phyloP scores from a whole-genome alignment of 2,113 vertebrate species.

The Willisornis vidua region DNA sequence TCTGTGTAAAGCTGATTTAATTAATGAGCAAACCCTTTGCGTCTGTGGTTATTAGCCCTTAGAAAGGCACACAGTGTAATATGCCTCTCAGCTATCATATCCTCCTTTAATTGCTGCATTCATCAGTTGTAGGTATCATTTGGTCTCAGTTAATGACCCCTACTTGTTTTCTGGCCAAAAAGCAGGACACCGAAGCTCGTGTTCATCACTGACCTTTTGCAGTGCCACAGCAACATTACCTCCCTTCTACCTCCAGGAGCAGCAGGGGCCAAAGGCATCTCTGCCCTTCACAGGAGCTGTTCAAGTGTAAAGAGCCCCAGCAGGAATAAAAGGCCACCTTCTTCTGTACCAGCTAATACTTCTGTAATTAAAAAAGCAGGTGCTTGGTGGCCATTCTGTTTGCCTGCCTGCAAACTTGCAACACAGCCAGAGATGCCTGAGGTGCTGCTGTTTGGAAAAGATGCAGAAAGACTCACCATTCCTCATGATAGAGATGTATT shows the following conservation, averaged over 20 bases:
- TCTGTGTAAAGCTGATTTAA: not conserved
- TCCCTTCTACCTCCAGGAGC: not conserved
- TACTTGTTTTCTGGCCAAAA: not conserved
- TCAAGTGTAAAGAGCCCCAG: not conserved
- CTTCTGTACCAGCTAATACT: not conserved
- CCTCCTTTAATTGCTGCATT: not conserved
- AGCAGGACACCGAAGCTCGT: not conserved
- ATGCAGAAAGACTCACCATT: not conserved
- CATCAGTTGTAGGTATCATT: not conserved
- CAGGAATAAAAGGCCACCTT: not conserved
- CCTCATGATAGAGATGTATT: not conserved
- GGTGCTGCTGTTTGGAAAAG: not conserved
- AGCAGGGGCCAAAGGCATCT: not conserved
- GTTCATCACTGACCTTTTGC: not conserved
- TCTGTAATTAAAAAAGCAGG: constrained; percentile 4
- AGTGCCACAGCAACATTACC: not conserved
- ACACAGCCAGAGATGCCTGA: not conserved
- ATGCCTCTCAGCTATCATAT: not conserved
- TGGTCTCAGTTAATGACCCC: not conserved
- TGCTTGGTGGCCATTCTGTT: not conserved
- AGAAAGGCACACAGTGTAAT: not conserved
- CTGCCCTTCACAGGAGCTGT: not conserved
- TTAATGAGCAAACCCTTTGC: not conserved
- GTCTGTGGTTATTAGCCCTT: not conserved
- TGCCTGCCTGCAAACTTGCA: not conserved